A percentile compares a stretch with the other conserved stretches of the same genome.
These are phyloP conservation scores for Smithornis capensis DNA, from an alignment of 2,113 vertebrate genomes.

Conservation along the genomic window DNA sequence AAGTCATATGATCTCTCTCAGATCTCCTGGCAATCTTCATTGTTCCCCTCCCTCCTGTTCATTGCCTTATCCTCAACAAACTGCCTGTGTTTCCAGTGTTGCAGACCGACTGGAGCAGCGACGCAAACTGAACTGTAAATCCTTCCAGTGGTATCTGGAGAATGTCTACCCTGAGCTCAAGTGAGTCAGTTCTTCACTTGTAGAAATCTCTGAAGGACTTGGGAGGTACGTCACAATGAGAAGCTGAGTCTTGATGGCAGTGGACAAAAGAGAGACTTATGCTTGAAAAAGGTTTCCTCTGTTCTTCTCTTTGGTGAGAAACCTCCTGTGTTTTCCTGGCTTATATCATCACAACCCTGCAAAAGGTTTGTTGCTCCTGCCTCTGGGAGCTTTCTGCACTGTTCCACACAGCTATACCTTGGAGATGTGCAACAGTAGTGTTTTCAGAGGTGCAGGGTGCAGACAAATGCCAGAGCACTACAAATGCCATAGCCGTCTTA, in stretches of 20 bases:
- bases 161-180: conserved; percentile 96
- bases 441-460: not conserved
- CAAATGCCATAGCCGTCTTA: not conserved
- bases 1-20: not conserved
- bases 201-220: not conserved
- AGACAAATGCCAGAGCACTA: not conserved
- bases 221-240: not conserved
- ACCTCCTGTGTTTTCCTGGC: not conserved
- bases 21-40: not conserved
- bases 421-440: not conserved
- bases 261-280: not conserved
- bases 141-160: conserved; percentile 98
- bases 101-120: conserved; percentile 85
- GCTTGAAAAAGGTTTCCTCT: not conserved
- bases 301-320: not conserved
- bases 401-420: not conserved
- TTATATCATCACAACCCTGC: not conserved
- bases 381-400: not conserved
- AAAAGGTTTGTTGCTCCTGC: not conserved
- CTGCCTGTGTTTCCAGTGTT: conserved; percentile 76
- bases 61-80: not conserved
- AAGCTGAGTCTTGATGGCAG: not conserved
- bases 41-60: not conserved
- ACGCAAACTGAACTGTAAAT: conserved; percentile 93
- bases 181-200: conserved; percentile 74